phyloP scores from a whole-genome alignment of 2,888 invertebrate species.

The Bellardia bayeri region DNA sequence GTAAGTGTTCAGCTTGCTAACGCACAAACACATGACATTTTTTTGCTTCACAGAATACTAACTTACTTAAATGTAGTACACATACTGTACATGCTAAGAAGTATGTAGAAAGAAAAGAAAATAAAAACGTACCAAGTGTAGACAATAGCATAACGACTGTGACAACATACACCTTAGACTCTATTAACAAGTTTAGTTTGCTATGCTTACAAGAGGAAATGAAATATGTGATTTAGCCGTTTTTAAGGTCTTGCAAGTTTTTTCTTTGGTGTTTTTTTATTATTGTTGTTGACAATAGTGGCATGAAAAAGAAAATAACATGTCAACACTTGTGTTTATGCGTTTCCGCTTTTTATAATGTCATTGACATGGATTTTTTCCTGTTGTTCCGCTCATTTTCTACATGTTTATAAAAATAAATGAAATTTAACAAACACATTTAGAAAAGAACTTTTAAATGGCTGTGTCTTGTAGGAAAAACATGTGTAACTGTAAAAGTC shows the following conservation, averaged over 20 bases:
- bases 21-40: constrained; percentile 8
- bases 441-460: constrained; percentile 6
- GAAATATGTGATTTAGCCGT: background rate
- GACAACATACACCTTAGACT: constrained; percentile 22
- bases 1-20: constrained; percentile 26
- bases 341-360: constrained; percentile 83
- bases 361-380: constrained; percentile 81
- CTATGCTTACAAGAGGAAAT: too few species aligned
- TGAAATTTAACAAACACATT: constrained; percentile 45
- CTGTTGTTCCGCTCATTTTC: constrained; percentile 40
- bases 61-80: constrained; percentile 36
- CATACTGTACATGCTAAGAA: background rate
- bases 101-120: background rate
- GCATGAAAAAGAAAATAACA: constrained; percentile 73
- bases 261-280: background rate
- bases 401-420: constrained; percentile 43
- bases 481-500: background rate
- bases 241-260: background rate
- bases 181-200: background rate
- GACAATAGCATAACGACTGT: constrained; percentile 53
- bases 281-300: constrained; percentile 66
- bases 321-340: constrained; percentile 83
- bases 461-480: background rate
- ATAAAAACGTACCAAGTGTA: constrained; percentile 4
- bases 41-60: constrained; percentile 12